Percentiles rank a stretch among this genome's conserved stretches.
phyloP scores from a whole-genome alignment of 2,888 invertebrate genomes.

The Gastrophysa polygoni region DNA sequence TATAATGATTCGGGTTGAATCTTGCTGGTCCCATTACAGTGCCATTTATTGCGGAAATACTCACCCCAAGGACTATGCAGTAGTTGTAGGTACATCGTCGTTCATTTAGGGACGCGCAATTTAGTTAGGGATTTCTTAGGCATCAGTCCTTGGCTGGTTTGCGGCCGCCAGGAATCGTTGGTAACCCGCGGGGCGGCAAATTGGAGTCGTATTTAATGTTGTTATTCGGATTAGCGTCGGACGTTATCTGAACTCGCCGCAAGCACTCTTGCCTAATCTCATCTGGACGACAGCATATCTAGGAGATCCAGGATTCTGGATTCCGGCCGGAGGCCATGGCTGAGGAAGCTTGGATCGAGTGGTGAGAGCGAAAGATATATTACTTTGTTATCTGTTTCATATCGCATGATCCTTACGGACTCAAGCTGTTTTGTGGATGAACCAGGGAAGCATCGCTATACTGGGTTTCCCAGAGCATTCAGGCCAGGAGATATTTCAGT shows the following conservation, averaged over 20 bases:
- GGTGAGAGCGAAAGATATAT: background rate
- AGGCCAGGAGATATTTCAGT: too few species aligned
- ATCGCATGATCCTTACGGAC: background rate
- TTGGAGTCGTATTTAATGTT: slow-evolving; percentile 63
- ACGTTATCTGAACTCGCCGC: slow-evolving; percentile 58
- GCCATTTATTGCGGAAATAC: too few species aligned
- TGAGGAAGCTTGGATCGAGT: background rate
- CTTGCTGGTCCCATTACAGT: too few species aligned
- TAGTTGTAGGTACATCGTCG: slow-evolving; percentile 15
- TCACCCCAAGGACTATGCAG: too few species aligned
- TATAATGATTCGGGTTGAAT: too few species aligned
- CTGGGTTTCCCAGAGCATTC: too few species aligned
- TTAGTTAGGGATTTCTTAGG: slow-evolving; percentile 45
- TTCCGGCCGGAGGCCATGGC: background rate
- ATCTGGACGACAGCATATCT: slow-evolving; percentile 30
- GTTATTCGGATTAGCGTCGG: slow-evolving; percentile 60
- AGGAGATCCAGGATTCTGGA: background rate
- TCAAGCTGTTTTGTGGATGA: too few species aligned
- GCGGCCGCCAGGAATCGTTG: slow-evolving; percentile 55
- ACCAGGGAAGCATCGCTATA: too few species aligned
- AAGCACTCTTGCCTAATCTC: slow-evolving; percentile 57
- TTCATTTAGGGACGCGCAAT: slow-evolving; percentile 23
- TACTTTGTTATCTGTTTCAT: slow-evolving; percentile 5
- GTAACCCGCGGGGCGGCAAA: slow-evolving; percentile 62
- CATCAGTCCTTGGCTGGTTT: slow-evolving; percentile 45